A percentile compares a stretch with the other conserved stretches of the same genome.
phyloP scores from a whole-genome alignment of 1,140 invertebrate genomes.

The Thaumatotibia leucotreta region DNA sequence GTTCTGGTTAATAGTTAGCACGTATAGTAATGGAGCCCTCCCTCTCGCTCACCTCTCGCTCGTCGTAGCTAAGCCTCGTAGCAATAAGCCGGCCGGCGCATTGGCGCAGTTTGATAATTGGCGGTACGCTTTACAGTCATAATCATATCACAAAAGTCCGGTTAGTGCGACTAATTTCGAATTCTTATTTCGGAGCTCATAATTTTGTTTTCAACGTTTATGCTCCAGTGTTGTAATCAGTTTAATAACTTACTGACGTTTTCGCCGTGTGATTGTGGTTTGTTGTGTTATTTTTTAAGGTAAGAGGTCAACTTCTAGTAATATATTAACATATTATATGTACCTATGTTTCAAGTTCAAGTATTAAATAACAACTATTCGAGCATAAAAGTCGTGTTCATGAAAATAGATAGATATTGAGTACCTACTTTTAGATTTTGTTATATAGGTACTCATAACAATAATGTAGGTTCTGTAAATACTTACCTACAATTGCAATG shows the following conservation, averaged over 20 bases:
- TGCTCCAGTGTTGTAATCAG: background rate
- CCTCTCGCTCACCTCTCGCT: too few species aligned
- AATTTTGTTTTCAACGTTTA: background rate
- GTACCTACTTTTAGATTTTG: too few species aligned
- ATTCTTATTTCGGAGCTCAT: background rate
- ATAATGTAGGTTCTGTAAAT: too few species aligned
- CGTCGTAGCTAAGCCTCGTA: too few species aligned
- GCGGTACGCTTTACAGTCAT: background rate
- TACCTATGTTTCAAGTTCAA: background rate
- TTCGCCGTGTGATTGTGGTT: background rate
- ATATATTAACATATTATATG: background rate
- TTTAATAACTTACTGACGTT: background rate
- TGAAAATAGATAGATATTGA: too few species aligned
- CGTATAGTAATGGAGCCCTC: too few species aligned
- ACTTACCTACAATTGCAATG: too few species aligned
- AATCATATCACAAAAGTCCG: too few species aligned
- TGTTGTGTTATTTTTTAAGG: background rate
- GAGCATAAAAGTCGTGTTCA: background rate
- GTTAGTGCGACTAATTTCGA: too few species aligned
- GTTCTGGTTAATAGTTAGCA: too few species aligned
- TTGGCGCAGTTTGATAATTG: background rate
- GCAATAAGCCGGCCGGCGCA: background rate
- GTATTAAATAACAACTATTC: background rate
- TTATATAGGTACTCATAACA: too few species aligned
- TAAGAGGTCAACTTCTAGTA: background rate